Evolutionary conservation across 2,888 invertebrate genomes (phyloP).

Genomic region (Catocala sponsa): DNA sequence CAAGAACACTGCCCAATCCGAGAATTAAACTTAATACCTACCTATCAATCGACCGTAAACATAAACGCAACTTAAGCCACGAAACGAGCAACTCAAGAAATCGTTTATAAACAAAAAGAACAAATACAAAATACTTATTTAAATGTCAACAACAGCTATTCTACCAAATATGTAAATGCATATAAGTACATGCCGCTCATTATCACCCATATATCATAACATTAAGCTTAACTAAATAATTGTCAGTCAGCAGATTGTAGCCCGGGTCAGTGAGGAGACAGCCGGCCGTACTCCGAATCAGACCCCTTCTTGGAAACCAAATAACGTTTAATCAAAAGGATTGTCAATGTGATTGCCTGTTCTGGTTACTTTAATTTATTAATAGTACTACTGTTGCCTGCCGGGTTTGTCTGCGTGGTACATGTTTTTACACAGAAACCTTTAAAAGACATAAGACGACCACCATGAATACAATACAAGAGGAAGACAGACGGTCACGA

Average conservation of each 20-base stretch:
- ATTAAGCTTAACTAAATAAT: constrained; percentile 45
- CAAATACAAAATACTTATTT: too few relatives aligned
- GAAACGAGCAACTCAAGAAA: too few relatives aligned
- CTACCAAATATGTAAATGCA: background rate
- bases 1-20: too few relatives aligned
- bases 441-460: too few relatives aligned
- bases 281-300: constrained; percentile 21
- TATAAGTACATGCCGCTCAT: constrained; percentile 2
- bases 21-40: too few relatives aligned
- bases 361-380: constrained; percentile 10
- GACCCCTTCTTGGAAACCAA: constrained; percentile 45
- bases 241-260: constrained; percentile 25
- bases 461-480: too few relatives aligned
- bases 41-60: too few relatives aligned
- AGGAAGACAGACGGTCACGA: too few relatives aligned
- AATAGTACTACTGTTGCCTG: background rate
- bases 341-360: constrained; percentile 34
- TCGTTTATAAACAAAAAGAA: too few relatives aligned
- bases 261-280: constrained; percentile 1
- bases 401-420: constrained; percentile 4
- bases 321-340: constrained; percentile 48
- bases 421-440: background rate
- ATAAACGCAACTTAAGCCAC: too few relatives aligned
- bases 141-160: too few relatives aligned
- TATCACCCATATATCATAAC: background rate